Evolutionary conservation across 2,888 invertebrate genomes (phyloP), one percentile per base, ranked within the genome.

Genomic region (Coecobrya sp.): DNA sequence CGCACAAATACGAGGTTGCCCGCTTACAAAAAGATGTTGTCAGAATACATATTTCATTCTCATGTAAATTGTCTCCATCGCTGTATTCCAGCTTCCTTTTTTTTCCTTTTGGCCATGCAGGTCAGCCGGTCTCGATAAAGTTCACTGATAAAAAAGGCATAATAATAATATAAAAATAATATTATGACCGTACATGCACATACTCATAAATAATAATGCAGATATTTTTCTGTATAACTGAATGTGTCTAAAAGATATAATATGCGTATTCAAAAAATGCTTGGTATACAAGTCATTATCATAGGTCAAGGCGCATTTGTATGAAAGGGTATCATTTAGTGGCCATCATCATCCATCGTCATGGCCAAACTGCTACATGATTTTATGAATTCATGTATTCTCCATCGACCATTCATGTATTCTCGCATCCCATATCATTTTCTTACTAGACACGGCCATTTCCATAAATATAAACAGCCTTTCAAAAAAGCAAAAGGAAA

Each of bases 331-430:
- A 36, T 36, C 16, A 3, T 16, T 16, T 30, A 25, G 49, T 45
- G 85, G 68, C 49, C 85, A 45, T 45, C 65, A 59, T 85, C 65
- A 68, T 85, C 22, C 52, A 30, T 86, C 13, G 25, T 42, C 68
- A 25, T 84, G 16, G 22, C n/a, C 16, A 16, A 16, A 36, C 16
- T 59, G 59, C 7, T 19, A 16, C 10, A 81, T 49, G 55, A 70
- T 86, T 70, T 86, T 68, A 86, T 86, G 52, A 27, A 86, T 86
- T 86, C 86, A 86, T 86, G 62, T 85, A 85, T 85, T 85, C 85
- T 25, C 16, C 30, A 13, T 68, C 30, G 30, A 22, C 68, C 27
- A 36, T 13, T 68, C 8, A 3, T 49, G 16, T 13, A 76, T 76
- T 42, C 49, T 5, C 22, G 27, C 73, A 13, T 68, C 5, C 30